Percentiles rank a stretch among this genome's conserved stretches.
Conservation (phyloP, 2,113 vertebrate genomes). For the Lasiurus borealis region DNA sequence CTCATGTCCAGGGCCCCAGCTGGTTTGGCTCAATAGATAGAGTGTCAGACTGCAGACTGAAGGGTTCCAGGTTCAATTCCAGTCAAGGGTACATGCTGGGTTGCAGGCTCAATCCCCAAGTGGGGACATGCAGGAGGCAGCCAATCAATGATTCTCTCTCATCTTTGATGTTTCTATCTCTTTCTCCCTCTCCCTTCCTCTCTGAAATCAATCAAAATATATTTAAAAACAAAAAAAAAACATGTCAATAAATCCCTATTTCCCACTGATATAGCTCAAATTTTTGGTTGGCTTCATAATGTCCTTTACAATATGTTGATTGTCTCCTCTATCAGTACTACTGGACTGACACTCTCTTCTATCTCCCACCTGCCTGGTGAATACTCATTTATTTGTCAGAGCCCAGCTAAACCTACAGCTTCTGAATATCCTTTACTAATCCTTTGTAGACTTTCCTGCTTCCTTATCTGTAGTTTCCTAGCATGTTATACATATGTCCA, state of each 20-base stretch:
- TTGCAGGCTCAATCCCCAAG: too few relatives aligned
- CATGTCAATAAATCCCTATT: rapidly evolving
- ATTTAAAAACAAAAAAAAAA: not conserved
- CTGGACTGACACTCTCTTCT: rapidly evolving
- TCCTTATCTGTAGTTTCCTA: not conserved
- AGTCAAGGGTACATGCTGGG: too few relatives aligned
- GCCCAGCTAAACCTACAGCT: not conserved
- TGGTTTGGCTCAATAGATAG: too few relatives aligned
- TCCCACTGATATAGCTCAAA: not conserved
- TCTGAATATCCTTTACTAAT: not conserved
- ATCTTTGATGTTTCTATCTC: too few relatives aligned
- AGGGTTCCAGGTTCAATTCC: too few relatives aligned
- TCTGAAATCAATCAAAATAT: too few relatives aligned
- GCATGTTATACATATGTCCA: not conserved
- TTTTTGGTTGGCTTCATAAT: not conserved
- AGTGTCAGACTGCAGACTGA: too few relatives aligned
- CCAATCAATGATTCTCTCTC: too few relatives aligned
- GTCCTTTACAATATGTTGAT: not conserved
- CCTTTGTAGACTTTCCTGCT: not conserved
- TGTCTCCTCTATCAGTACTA: not conserved
- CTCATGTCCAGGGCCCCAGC: not conserved
- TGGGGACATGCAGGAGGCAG: too few relatives aligned
- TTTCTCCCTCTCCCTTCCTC: too few relatives aligned
- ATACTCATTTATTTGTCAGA: not conserved
- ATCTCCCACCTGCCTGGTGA: not conserved